phyloP scores from a whole-genome alignment of 2,888 invertebrate genomes.

The Ceramica pisi region DNA sequence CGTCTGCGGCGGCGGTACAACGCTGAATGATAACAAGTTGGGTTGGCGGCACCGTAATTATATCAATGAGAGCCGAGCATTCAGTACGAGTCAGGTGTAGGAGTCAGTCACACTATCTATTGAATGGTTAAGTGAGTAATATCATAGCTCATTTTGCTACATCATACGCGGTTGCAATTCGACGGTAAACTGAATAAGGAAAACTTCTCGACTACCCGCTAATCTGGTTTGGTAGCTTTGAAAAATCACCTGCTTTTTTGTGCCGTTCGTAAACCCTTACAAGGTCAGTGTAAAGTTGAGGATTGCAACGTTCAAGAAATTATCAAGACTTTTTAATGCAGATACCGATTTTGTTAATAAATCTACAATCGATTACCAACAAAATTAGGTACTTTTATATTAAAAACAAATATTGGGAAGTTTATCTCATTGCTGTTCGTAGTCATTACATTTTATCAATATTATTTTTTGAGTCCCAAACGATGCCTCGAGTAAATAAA shows the following conservation, averaged over 20 bases:
- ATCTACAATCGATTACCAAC: neutral
- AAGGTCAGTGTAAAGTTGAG: conserved; percentile 17
- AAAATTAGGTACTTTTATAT: neutral
- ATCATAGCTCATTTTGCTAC: conserved; percentile 48
- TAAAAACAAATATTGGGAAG: neutral
- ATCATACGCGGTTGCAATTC: conserved; percentile 58
- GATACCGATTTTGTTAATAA: neutral
- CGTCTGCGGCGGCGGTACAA: conserved; percentile 71
- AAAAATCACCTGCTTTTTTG: conserved; percentile 24
- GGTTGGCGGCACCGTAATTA: conserved; percentile 69
- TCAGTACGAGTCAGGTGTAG: conserved; percentile 62
- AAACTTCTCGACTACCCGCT: conserved; percentile 20
- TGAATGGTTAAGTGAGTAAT: conserved; percentile 53
- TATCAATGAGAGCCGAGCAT: conserved; percentile 64
- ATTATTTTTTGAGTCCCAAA: neutral
- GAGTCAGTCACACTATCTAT: conserved; percentile 62
- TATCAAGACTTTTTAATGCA: neutral
- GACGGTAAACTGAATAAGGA: conserved; percentile 18
- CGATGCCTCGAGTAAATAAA: neutral
- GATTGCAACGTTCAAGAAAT: neutral
- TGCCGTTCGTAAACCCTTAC: conserved; percentile 12
- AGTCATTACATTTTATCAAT: neutral
- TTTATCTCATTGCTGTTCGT: neutral
- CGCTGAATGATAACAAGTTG: conserved; percentile 80
- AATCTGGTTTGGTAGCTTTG: conserved; percentile 31